Percentiles rank a stretch among this genome's conserved stretches.
Conservation (phyloP, 2,797 vertebrate species). For the Cuniculus paca region DNA sequence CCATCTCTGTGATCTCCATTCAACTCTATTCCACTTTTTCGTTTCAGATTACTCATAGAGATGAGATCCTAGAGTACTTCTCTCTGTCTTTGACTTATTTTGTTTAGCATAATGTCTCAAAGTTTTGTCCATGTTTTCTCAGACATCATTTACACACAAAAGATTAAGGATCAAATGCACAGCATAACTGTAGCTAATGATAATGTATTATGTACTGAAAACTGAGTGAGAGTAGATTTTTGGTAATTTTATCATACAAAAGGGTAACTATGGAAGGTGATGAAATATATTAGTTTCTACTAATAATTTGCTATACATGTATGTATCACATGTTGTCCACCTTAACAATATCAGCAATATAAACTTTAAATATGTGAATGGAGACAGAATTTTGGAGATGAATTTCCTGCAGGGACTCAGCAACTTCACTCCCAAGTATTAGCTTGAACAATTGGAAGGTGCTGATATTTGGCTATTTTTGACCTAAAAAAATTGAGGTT, state of each 20-base stretch:
- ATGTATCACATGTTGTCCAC: not conserved
- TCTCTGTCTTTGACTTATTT: not conserved
- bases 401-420: slow-evolving; percentile 27
- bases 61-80: not conserved
- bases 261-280: not conserved
- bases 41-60: not conserved
- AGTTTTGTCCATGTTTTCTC: not conserved
- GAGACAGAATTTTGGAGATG: not conserved
- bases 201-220: not conserved
- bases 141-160: not conserved
- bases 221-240: not conserved
- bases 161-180: not conserved
- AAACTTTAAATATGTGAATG: not conserved
- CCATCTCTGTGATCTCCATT: not conserved
- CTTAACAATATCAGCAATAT: not conserved
- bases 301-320: not conserved
- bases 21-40: not conserved
- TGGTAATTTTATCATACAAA: not conserved
- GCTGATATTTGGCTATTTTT: not conserved
- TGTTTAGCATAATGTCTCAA: not conserved
- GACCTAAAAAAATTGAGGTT: not conserved
- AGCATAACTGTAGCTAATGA: not conserved
- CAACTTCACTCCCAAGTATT: not conserved
- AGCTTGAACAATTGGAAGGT: not conserved
- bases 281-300: not conserved